These are phyloP conservation scores for Xenopus petersii DNA, from an alignment of 2,797 vertebrate genomes.

Conservation along the genomic window DNA sequence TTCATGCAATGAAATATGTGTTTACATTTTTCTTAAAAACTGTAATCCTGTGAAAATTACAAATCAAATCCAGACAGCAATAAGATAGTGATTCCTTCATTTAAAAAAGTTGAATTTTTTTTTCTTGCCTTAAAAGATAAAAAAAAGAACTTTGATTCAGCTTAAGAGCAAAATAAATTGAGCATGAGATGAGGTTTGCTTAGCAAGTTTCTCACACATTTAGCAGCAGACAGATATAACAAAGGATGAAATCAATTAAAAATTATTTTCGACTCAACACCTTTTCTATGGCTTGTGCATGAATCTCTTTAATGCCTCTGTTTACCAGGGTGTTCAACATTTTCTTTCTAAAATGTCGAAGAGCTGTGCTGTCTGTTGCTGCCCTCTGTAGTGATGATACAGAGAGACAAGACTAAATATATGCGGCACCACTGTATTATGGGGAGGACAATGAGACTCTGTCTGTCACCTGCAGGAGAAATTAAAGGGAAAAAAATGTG, in stretches of 20 bases:
- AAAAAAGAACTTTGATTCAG: slow-evolving; percentile 27
- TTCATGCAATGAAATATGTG: no score
- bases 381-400: slow-evolving; percentile 72
- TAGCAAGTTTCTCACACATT: slow-evolving; percentile 12
- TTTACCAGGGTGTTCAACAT: slow-evolving; percentile 57
- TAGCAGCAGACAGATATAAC: slow-evolving; percentile 16
- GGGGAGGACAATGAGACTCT: slow-evolving; percentile 9
- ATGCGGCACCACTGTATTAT: background rate
- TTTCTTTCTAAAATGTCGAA: slow-evolving; percentile 51
- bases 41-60: background rate
- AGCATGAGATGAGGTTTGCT: slow-evolving; percentile 40
- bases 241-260: slow-evolving; percentile 28
- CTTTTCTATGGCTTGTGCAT: slow-evolving; percentile 43
- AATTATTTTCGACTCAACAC: slow-evolving; percentile 21
- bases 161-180: slow-evolving; percentile 43
- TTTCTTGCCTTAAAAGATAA: slow-evolving; percentile 12
- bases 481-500: background rate
- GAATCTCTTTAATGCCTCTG: slow-evolving; percentile 51
- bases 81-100: background rate
- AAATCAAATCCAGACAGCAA: background rate
- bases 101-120: background rate
- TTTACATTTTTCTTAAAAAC: background rate
- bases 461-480: background rate
- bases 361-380: slow-evolving; percentile 70
- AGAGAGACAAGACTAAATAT: slow-evolving; percentile 54